phyloP scores from a whole-genome alignment of 2,888 invertebrate species.

The Blastobasis adustella region DNA sequence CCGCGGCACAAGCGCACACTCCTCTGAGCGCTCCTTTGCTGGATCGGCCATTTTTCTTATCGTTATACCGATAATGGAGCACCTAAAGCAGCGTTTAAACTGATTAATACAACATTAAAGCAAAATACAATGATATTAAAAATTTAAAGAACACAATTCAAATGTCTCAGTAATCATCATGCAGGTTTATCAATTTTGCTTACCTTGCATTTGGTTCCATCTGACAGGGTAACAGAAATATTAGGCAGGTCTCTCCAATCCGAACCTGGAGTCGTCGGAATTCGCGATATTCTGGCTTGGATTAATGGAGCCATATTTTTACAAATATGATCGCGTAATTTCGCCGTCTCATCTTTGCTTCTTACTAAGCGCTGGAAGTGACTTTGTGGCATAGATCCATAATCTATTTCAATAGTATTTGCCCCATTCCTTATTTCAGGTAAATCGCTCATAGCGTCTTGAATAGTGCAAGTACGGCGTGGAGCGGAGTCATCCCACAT shows the following conservation, averaged over 20 bases:
- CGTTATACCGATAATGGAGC: constrained; percentile 61
- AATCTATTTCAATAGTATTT: constrained; percentile 79
- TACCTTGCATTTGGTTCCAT: constrained; percentile 79
- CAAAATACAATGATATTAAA: no score
- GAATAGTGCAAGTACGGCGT: constrained; percentile 82
- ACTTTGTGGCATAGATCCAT: constrained; percentile 80
- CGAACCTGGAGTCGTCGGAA: constrained; percentile 83
- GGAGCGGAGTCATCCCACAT: constrained; percentile 83
- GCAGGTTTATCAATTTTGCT: constrained; percentile 1
- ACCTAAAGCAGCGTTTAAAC: constrained; percentile 33
- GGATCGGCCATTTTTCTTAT: constrained; percentile 64
- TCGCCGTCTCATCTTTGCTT: constrained; percentile 68
- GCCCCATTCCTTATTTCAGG: constrained; percentile 85
- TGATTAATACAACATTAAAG: no score
- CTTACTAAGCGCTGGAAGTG: constrained; percentile 85
- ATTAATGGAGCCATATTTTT: constrained; percentile 89
- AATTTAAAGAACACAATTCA: no score
- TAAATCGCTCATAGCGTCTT: constrained; percentile 89
- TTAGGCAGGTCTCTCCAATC: constrained; percentile 94
- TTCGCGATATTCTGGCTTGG: constrained; percentile 83
- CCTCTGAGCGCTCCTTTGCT: constrained; percentile 74
- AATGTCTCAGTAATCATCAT: no score
- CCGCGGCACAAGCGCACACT: constrained; percentile 84
- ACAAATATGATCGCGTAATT: constrained; percentile 85
- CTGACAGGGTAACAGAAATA: constrained; percentile 78